phyloP scores from a whole-genome alignment of 2,797 vertebrate genomes.

The Acipenser transmontanus region DNA sequence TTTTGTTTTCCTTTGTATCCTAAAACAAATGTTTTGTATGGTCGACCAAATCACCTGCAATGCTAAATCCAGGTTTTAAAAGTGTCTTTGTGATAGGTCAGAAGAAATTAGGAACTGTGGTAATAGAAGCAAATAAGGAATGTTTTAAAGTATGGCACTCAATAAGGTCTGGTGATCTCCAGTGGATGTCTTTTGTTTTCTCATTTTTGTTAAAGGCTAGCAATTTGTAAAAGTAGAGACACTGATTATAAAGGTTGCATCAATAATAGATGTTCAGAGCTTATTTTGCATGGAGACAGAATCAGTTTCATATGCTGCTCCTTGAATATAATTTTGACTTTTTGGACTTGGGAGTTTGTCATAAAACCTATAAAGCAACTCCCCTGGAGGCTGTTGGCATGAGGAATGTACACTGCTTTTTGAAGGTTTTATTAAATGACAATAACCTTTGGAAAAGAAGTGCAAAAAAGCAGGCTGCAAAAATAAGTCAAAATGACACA shows the following conservation, averaged over 20 bases:
- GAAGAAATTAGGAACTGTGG: neutral
- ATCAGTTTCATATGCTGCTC: slow-evolving; percentile 16
- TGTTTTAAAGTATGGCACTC: neutral
- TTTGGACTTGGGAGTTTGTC: slow-evolving; percentile 7
- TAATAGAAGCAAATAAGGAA: neutral
- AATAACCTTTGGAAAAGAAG: neutral
- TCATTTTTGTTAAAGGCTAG: slow-evolving; percentile 6
- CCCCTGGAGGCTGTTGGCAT: neutral
- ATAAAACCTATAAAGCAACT: slow-evolving; percentile 4
- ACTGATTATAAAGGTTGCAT: slow-evolving; percentile 20
- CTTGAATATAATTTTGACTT: slow-evolving; percentile 27
- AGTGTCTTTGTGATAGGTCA: neutral
- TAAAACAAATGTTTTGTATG: too few relatives aligned
- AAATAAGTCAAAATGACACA: slow-evolving; percentile 30
- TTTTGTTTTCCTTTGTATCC: too few relatives aligned
- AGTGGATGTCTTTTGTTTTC: neutral
- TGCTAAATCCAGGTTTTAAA: neutral
- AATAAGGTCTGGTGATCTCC: neutral
- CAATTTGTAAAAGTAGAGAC: slow-evolving; percentile 13
- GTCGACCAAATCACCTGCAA: too few relatives aligned
- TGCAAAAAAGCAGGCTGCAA: slow-evolving; percentile 12
- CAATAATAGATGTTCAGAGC: slow-evolving; percentile 18
- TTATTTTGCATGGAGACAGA: slow-evolving; percentile 21
- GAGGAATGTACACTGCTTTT: slow-evolving; percentile 21
- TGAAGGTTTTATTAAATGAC: slow-evolving; percentile 23